Evolutionary conservation across 2,797 vertebrate species (phyloP).

Genomic region (Limnodromus scolopaceus): DNA sequence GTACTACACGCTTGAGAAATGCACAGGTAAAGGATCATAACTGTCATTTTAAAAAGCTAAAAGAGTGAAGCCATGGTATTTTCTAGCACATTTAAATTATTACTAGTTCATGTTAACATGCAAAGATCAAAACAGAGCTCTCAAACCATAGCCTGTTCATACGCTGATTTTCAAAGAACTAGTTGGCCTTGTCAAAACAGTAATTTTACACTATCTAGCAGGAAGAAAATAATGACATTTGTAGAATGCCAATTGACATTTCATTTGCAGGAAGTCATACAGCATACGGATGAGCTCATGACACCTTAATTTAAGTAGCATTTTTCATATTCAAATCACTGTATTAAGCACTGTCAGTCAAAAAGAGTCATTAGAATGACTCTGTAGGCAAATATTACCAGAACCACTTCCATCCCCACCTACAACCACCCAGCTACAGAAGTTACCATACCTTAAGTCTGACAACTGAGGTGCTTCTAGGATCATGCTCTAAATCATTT

Average conservation of each 20-base stretch:
- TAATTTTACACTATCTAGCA: conserved; percentile 37
- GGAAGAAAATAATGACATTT: conserved; percentile 24
- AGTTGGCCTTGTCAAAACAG: conserved; percentile 48
- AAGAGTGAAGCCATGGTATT: background rate
- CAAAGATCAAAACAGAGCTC: conserved; percentile 50
- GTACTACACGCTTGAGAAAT: background rate
- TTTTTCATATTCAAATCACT: conserved; percentile 36
- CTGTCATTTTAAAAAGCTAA: background rate
- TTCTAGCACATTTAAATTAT: background rate
- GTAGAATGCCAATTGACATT: conserved; percentile 14
- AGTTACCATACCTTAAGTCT: background rate
- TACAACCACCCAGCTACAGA: background rate
- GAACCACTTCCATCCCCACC: background rate
- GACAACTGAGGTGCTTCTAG: background rate
- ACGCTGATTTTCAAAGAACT: background rate
- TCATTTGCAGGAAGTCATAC: conserved; percentile 24
- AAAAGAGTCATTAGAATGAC: background rate
- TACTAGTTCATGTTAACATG: background rate
- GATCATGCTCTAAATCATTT: background rate
- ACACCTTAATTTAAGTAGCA: background rate
- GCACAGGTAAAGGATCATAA: background rate
- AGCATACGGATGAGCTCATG: conserved; percentile 4
- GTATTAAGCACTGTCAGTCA: background rate
- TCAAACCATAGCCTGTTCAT: conserved; percentile 4
- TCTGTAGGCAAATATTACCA: background rate